Percentiles rank a stretch among this genome's conserved stretches.
Conservation (phyloP, 2,113 vertebrate species). For the Malurus melanocephalus region DNA sequence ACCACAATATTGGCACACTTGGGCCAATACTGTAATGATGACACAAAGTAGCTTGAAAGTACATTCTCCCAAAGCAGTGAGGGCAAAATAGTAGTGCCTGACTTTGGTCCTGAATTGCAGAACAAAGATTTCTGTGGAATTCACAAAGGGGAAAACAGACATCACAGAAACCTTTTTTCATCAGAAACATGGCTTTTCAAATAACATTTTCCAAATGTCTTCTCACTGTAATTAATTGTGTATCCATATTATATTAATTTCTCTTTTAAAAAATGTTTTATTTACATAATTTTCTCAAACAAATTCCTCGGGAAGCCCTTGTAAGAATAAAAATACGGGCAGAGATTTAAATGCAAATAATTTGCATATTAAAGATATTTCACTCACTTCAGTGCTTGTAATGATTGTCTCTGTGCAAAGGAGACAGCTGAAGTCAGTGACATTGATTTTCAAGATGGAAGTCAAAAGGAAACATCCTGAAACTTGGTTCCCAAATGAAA, state of each 20-base stretch:
- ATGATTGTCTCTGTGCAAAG: not conserved
- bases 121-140: not conserved
- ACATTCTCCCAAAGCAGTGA: not conserved
- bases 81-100: not conserved
- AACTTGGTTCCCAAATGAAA: not conserved
- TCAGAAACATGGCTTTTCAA: not conserved
- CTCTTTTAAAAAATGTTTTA: not conserved
- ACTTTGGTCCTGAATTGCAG: not conserved
- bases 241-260: not conserved
- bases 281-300: not conserved
- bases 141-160: not conserved
- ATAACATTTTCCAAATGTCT: not conserved
- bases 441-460: not conserved
- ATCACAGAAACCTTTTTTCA: not conserved
- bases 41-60: not conserved
- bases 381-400: not conserved
- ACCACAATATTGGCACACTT: fast-evolving
- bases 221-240: not conserved
- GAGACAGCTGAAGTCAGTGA: not conserved
- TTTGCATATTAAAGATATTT: not conserved
- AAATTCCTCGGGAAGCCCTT: not conserved
- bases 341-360: not conserved
- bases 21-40: not conserved
- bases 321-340: not conserved
- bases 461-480: not conserved